Evolutionary conservation across 2,888 invertebrate genomes (phyloP), one percentile per base, ranked within the genome.

Genomic region (Caenorhabditis drosophilae): DNA sequence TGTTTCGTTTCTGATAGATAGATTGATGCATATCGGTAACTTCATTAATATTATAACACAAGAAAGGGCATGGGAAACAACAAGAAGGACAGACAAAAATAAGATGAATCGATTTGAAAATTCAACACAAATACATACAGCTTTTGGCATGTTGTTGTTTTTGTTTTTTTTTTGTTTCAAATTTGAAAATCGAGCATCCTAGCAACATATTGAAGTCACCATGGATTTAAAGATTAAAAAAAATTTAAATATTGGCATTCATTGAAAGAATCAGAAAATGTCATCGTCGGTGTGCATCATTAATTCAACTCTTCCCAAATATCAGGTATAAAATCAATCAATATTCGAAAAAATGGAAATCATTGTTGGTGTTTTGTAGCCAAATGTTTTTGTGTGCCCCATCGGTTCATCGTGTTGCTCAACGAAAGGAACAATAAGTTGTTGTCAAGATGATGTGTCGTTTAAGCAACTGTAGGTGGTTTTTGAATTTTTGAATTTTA

Each of bases 361-460:
- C 16, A 11, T 27, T 27, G n/a, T n/a, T n/a, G n/a, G n/a, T n/a
- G 4, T 18, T 3, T 63, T 57, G 26, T 49, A 63, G 59, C 64
- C 64, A n/a, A 64, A 64, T 51, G 48, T 64, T 40, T 64, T 58
- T 26, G 36, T 64, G 35, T 64, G 64, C 44, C 11, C 41, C 6
- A 18, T 54, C 15, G 46, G 50, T 12, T 66, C 55, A 1, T 51
- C 64, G 11, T 66, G 64, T 26, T 66, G 64, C 23, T 50, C 49
- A 4, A 27, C 38, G 23, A 53, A 53, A 15, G 64, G 64, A 2
- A 25, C 51, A 23, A 54, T 55, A 12, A 58, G 59, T 2, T 66
- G 64, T 52, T 66, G 64, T 41, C 52, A 58, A 35, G 55, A 54
- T 23, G 64, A 66, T 42, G 64, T 66, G 27, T 48, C 54, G 6